Base-by-base conservation (phyloP, 2,888 invertebrate genomes). In the Tipula lateralis region DNA sequence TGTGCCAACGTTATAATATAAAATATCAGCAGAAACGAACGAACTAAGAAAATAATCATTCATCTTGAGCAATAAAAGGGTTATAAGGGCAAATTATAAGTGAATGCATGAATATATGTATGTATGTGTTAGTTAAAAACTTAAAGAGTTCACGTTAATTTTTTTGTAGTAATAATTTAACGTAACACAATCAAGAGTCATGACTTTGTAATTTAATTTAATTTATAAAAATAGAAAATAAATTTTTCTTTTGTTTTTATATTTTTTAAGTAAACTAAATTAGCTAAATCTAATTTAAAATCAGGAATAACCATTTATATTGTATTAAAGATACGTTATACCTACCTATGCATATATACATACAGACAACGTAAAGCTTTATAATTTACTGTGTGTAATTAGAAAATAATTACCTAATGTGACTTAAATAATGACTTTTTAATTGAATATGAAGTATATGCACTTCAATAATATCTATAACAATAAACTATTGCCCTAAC, bases 31-130 rank as follows among this genome's bases (percentile, higher is more conserved):
- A 36, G 36, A 36, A 36, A 44, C 5, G 44, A 13, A 44, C 13
- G 44, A 44, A 16, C 16, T 44, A 44, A 44, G n/a, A 44, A 44
- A 16, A 66, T 66, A 66, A 66, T 66, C 66, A 66, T 24, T 66
- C 66, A 66, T 66, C 66, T 66, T 66, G 12, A 66, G 66, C 66
- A 66, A 66, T 66, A 66, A 66, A 66, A 66, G 66, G 66, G 66
- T 66, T 66, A 66, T 24, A 66, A 66, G 66, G 66, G 66, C 66
- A 66, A 19, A 12, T 66, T 66, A 24, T 66, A 66, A 66, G 66
- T 66, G 66, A 66, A 66, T 66, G 66, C 66, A 66, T 66, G 66
- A 66, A 24, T 24, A 66, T 24, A 7, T 5, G 39, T 50, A 66
- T 34, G 6, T 50, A 66, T n/a, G n/a, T 66, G 24, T 66, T 66